Base-by-base conservation (phyloP, 2,113 vertebrate genomes). In the Tenrec ecaudatus region DNA sequence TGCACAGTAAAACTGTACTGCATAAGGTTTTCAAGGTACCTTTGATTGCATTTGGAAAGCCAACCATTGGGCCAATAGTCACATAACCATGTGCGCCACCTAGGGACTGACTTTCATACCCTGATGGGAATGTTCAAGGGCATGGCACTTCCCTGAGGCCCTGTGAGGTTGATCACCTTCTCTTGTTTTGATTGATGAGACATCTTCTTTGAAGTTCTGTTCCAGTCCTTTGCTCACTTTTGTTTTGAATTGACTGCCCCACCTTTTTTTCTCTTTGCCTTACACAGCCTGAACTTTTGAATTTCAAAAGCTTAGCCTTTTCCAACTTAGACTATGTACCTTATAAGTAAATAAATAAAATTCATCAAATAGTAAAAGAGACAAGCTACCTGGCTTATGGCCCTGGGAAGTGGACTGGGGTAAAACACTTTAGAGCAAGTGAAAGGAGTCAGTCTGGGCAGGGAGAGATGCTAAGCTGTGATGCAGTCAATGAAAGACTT, bases 271-370 rank as follows among this genome's bases (percentile, higher is more conserved):
- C 4, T 79, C 73, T 90, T 69, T 82, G 83, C 88, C 66, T 80
- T 66, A 36, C 1, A 85, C 14, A 22, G 0, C 1, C 62, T 58
- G 33, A 66, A 19, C 2, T 86, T 93, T 47, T 81, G 17, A 90
- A 73, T 82, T 60, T 87, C 31, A 73, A 76, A 81, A 38, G 47
- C 25, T n/a, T 27, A 75, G 40, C 3, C 8, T 86, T 82, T 68
- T 86, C 6, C 15, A 19, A 68, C 12, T 53, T 58, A 3, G 47
- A 53, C 47, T 40, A 25, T 2, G 1, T 40, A 68, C n/a, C 78
- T 82, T 79, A 43, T 47, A 89, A 43, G 20, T 80, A 85, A 92
- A 66, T 80, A 85, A 92, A 66, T 0, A 86, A 68, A 88, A 40
- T 36, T 0, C 71, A 27, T 23, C 31, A 14, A 19, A 62, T 6